A percentile compares a stretch with the other conserved stretches of the same genome.
Evolutionary conservation across 2,888 invertebrate species (phyloP).

Genomic region (Diarsia brunnea): DNA sequence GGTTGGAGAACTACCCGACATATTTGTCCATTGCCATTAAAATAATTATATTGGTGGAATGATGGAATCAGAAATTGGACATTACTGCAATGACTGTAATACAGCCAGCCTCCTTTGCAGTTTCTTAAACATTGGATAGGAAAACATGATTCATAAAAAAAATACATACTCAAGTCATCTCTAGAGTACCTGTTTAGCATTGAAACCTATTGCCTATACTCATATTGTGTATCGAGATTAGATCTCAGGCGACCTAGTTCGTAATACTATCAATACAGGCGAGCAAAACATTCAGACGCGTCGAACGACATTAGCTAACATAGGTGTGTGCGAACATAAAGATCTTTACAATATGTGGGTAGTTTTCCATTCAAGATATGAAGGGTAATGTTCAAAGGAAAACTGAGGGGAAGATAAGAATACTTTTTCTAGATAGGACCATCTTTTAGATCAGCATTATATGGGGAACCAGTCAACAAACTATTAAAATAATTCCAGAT

Average conservation of each 20-base stretch:
- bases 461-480: neutral
- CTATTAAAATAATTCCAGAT: neutral
- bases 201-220: constrained; percentile 49
- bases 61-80: neutral
- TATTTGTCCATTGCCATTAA: neutral
- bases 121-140: neutral
- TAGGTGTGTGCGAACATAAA: constrained; percentile 49
- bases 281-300: constrained; percentile 49
- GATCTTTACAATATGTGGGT: constrained; percentile 49
- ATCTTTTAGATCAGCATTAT: neutral
- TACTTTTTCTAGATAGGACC: neutral
- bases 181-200: constrained; percentile 42
- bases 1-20: neutral
- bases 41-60: neutral
- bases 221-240: constrained; percentile 51
- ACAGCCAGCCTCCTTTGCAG: neutral
- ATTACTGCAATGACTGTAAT: neutral
- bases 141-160: constrained; percentile 1
- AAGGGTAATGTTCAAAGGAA: constrained; percentile 23
- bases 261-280: constrained; percentile 59
- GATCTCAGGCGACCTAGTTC: constrained; percentile 60
- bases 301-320: constrained; percentile 56
- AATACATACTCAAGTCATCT: constrained; percentile 12
- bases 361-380: constrained; percentile 49
- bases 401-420: neutral